phyloP scores from a whole-genome alignment of 2,888 invertebrate genomes.

The Megamerina dolium region DNA sequence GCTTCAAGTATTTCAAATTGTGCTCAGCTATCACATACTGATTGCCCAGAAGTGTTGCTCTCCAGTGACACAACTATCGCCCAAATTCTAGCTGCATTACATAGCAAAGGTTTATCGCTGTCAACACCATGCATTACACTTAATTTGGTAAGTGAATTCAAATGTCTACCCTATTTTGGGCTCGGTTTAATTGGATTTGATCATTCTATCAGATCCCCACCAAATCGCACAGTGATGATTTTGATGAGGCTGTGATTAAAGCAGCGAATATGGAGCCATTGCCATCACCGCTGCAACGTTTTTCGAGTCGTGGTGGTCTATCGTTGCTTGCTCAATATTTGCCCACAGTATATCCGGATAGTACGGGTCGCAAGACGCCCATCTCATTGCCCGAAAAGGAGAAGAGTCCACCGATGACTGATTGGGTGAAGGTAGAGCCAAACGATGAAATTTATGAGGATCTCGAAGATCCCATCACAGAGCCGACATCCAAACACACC shows the following conservation, averaged over 20 bases:
- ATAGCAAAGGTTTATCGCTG: constrained; percentile 51
- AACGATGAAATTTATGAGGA: constrained; percentile 61
- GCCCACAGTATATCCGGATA: constrained; percentile 81
- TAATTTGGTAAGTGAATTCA: constrained; percentile 31
- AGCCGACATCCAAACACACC: constrained; percentile 52
- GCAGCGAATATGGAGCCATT: constrained; percentile 44
- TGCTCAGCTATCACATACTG: constrained; percentile 49
- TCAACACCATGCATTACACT: constrained; percentile 52
- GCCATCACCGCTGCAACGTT: constrained; percentile 67
- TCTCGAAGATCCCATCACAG: constrained; percentile 53
- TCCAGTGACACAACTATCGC: constrained; percentile 56
- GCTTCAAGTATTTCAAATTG: constrained; percentile 35
- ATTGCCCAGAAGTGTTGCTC: constrained; percentile 51
- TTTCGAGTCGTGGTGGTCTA: constrained; percentile 82
- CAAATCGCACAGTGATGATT: constrained; percentile 25
- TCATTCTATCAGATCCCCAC: constrained; percentile 19
- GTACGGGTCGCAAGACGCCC: constrained; percentile 54
- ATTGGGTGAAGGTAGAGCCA: constrained; percentile 53
- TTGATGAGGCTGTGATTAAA: constrained; percentile 32
- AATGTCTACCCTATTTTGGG: background rate
- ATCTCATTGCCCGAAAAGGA: constrained; percentile 49
- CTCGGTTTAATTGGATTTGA: background rate
- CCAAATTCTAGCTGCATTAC: constrained; percentile 56
- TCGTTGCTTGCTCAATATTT: constrained; percentile 83
- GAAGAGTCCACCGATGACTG: constrained; percentile 44